Conservation (phyloP, 2,113 vertebrate species). For the Isurus oxyrinchus region DNA sequence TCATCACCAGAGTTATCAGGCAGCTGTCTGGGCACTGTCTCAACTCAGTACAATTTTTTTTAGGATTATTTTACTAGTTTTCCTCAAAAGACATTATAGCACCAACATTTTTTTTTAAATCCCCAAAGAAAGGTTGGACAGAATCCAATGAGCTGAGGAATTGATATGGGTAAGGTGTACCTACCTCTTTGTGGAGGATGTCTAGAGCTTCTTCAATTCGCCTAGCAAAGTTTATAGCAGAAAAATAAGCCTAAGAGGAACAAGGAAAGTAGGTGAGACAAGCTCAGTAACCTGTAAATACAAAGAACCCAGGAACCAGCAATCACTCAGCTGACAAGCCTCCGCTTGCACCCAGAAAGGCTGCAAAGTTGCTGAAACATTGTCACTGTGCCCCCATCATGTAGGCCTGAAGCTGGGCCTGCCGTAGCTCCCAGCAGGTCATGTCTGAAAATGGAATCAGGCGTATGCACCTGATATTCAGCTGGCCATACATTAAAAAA, state of each 20-base stretch:
- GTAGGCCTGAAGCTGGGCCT: background rate
- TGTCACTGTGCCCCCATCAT: background rate
- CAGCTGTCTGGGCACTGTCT: background rate
- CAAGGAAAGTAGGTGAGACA: conserved; percentile 41
- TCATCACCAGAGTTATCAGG: background rate
- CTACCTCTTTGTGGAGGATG: conserved; percentile 71
- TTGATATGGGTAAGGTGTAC: conserved; percentile 34
- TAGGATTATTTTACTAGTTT: background rate
- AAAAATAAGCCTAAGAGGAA: conserved; percentile 63
- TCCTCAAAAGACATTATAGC: background rate
- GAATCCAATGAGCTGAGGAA: background rate
- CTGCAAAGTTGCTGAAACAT: background rate
- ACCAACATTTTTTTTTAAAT: background rate
- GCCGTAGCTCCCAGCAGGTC: background rate
- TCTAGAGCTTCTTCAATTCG: conserved; percentile 75
- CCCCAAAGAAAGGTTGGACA: background rate
- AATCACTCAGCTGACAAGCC: background rate
- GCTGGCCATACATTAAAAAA: too few relatives aligned
- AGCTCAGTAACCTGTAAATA: conserved; percentile 42
- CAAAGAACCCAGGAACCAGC: conserved; percentile 37
- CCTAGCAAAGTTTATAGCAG: conserved; percentile 61
- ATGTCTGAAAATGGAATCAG: background rate
- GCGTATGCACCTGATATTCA: background rate
- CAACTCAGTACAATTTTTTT: too few relatives aligned
- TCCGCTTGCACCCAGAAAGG: background rate